Evolutionary conservation across 92 coral and sea anemone species (phyloP).

Genomic region (Plumapathes pennacea): DNA sequence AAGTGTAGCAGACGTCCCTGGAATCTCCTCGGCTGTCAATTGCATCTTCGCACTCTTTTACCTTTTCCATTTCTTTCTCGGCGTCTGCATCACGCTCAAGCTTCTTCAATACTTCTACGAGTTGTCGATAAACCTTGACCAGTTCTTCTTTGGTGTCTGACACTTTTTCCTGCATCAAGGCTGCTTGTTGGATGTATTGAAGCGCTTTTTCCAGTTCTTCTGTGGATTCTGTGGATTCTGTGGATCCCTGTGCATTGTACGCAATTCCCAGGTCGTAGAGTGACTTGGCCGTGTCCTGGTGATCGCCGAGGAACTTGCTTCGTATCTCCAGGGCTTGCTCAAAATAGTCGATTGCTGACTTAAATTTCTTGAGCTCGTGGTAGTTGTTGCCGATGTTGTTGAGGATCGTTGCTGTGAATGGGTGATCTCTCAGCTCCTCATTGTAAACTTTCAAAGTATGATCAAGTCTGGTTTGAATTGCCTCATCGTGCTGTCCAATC

Average conservation of each 20-base stretch:
- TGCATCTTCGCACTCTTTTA: too few species aligned
- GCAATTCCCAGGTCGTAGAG: conserved; percentile 22
- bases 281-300: conserved; percentile 35
- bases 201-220: too few species aligned
- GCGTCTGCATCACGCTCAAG: too few species aligned
- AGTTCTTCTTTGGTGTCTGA: too few species aligned
- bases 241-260: conserved; percentile 26
- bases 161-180: too few species aligned
- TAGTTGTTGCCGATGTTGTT: conserved; percentile 59
- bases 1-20: too few species aligned
- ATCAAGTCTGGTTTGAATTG: conserved; percentile 43
- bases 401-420: conserved; percentile 41
- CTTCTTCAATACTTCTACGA: too few species aligned
- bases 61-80: too few species aligned
- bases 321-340: conserved; percentile 39
- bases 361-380: conserved; percentile 32
- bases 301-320: conserved; percentile 21
- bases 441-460: conserved; percentile 12
- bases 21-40: too few species aligned
- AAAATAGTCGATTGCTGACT: conserved; percentile 48
- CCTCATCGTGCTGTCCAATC: conserved; percentile 30
- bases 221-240: too few species aligned
- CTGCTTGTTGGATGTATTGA: too few species aligned
- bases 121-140: too few species aligned
- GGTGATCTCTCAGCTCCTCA: conserved; percentile 45